These are phyloP conservation scores for Gnathonemus echidnorhynchus DNA, from an alignment of 2,113 vertebrate species.

Conservation along the genomic window DNA sequence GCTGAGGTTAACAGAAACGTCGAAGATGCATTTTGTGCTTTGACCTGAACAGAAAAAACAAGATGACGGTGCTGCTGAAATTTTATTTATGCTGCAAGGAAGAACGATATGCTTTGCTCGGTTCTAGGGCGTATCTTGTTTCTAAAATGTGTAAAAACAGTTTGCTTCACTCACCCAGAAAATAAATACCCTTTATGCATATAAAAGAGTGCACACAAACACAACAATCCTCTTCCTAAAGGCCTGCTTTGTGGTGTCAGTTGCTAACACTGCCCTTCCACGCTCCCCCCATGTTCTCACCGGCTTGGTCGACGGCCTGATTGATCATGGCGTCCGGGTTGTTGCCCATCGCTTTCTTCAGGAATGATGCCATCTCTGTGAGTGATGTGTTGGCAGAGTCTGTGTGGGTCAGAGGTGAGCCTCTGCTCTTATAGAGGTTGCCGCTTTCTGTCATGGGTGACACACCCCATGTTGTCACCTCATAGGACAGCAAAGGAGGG, in stretches of 20 bases:
- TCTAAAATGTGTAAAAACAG: neutral
- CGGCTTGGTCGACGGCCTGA: slow-evolving; percentile 36
- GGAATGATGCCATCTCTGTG: slow-evolving; percentile 30
- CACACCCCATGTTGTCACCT: slow-evolving; percentile 6
- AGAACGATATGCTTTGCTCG: neutral
- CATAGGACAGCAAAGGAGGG: slow-evolving; percentile 27
- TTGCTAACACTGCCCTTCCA: neutral
- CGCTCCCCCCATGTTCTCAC: slow-evolving; percentile 37
- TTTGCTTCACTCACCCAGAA: neutral
- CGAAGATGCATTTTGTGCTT: neutral
- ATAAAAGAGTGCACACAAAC: neutral
- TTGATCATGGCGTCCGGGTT: slow-evolving; percentile 16
- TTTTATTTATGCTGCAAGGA: neutral
- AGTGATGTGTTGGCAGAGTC: neutral
- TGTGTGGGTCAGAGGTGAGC: neutral
- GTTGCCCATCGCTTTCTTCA: slow-evolving; percentile 2
- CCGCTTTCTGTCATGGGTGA: neutral
- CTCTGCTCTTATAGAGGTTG: slow-evolving; percentile 28
- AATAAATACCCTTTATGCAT: neutral
- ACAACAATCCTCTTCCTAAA: neutral
- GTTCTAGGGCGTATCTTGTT: neutral
- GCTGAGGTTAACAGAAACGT: neutral
- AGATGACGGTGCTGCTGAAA: neutral
- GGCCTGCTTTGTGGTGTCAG: neutral
- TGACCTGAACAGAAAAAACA: neutral